These are phyloP conservation scores for Hydrotaea diabolus DNA, from an alignment of 2,888 invertebrate genomes.

Conservation along the genomic window DNA sequence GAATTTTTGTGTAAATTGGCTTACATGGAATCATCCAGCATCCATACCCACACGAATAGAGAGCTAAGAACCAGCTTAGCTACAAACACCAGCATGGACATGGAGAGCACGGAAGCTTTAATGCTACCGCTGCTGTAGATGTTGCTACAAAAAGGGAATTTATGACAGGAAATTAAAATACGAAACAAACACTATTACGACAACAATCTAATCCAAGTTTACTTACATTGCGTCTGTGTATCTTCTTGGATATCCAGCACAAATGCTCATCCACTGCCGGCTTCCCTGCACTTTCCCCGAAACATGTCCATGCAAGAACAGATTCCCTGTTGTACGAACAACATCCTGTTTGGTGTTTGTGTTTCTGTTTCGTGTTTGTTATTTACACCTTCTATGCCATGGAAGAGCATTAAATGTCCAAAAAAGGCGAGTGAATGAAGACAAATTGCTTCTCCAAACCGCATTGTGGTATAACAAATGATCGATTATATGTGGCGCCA, in stretches of 20 bases:
- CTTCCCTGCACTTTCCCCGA: background rate
- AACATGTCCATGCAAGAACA: background rate
- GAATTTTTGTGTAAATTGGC: background rate
- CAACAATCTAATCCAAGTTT: background rate
- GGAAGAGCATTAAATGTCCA: background rate
- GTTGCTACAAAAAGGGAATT: background rate
- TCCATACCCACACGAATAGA: background rate
- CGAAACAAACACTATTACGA: background rate
- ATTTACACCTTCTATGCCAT: background rate
- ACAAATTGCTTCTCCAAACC: background rate
- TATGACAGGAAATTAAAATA: background rate
- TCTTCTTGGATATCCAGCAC: background rate
- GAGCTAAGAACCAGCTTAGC: background rate
- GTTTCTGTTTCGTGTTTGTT: background rate
- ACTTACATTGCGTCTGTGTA: background rate
- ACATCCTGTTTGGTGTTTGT: background rate
- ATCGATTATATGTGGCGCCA: too few relatives aligned
- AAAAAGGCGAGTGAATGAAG: background rate
- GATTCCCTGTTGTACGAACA: background rate
- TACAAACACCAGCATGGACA: background rate
- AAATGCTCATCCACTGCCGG: background rate
- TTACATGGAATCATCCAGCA: background rate
- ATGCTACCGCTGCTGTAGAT: background rate
- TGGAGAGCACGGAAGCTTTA: too few relatives aligned
- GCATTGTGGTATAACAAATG: too few relatives aligned